phyloP scores from a whole-genome alignment of 2,888 invertebrate genomes.

The Drosophila prostipennis region DNA sequence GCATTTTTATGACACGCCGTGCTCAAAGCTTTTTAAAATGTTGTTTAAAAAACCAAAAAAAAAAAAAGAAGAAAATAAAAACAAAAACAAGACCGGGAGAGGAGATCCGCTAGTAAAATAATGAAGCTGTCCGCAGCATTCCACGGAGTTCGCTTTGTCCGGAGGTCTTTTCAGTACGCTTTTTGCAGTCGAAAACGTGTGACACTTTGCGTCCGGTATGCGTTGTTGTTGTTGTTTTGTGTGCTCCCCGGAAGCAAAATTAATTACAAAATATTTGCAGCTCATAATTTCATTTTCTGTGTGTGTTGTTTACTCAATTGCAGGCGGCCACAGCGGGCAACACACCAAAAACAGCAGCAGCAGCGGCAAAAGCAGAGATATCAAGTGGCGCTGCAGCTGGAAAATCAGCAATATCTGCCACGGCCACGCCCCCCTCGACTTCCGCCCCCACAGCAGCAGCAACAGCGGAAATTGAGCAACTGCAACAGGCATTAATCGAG shows the following conservation, averaged over 20 bases:
- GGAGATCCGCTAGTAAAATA: conserved; percentile 51
- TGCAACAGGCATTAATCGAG: conserved; percentile 92
- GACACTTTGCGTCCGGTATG: conserved; percentile 55
- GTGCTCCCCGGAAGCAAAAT: conserved; percentile 64
- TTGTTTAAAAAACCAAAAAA: conserved; percentile 34
- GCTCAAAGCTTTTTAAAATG: conserved; percentile 49
- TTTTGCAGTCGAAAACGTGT: conserved; percentile 59
- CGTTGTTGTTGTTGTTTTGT: conserved; percentile 22
- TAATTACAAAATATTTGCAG: conserved; percentile 63
- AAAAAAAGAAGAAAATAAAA: not conserved
- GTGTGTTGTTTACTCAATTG: conserved; percentile 48
- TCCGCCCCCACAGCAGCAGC: conserved; percentile 5
- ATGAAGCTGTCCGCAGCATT: conserved; percentile 44
- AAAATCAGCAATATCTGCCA: conserved; percentile 22
- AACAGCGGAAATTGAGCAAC: conserved; percentile 86
- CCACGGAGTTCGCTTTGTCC: conserved; percentile 14
- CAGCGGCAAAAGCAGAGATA: conserved; percentile 1
- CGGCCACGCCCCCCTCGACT: conserved; percentile 19
- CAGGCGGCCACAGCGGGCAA: conserved; percentile 60
- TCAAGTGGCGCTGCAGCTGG: conserved; percentile 2
- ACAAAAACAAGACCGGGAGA: not conserved
- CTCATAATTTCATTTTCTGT: conserved; percentile 50
- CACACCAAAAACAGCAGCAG: conserved; percentile 7
- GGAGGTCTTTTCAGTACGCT: conserved; percentile 48
- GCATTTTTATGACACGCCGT: conserved; percentile 64